Conservation (phyloP, 2,113 vertebrate species). For the Ptilonorhynchus violaceus region DNA sequence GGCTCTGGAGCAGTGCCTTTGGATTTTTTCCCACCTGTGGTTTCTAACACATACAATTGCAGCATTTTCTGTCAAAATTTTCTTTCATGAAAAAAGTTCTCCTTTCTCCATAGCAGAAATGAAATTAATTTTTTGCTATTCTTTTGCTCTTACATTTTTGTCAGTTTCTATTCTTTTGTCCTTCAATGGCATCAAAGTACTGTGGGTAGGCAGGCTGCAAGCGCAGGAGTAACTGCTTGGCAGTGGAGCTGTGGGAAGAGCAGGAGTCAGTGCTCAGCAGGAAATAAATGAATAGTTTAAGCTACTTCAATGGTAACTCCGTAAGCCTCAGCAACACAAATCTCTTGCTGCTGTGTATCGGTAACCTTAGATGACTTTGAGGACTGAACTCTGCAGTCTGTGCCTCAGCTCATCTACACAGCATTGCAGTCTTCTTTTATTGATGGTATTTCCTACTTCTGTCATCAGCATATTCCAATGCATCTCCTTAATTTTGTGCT, state of each 20-base stretch:
- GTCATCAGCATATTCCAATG: not conserved
- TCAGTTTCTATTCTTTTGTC: not conserved
- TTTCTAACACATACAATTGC: not conserved
- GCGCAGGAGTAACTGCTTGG: not conserved
- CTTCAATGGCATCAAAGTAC: not conserved
- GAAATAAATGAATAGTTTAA: slow-evolving; percentile 20
- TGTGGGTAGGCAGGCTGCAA: not conserved
- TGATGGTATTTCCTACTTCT: not conserved
- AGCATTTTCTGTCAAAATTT: not conserved
- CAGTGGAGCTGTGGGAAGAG: not conserved
- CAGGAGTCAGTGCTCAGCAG: not conserved
- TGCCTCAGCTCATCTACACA: not conserved
- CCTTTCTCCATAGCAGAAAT: not conserved
- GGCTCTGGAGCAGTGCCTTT: not conserved
- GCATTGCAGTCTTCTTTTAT: not conserved
- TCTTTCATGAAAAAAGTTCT: not conserved
- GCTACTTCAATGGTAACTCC: not conserved
- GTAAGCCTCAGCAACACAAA: not conserved
- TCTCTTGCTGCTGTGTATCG: not conserved
- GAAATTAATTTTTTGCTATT: not conserved
- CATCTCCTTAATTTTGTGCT: not conserved
- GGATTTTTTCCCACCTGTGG: not conserved
- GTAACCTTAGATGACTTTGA: slow-evolving; percentile 32
- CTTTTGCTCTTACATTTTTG: not conserved
- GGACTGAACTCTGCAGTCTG: not conserved